Percentiles rank a stretch among this genome's conserved stretches.
Conservation (phyloP, 2,797 vertebrate species). For the Gambusia yucatana region DNA sequence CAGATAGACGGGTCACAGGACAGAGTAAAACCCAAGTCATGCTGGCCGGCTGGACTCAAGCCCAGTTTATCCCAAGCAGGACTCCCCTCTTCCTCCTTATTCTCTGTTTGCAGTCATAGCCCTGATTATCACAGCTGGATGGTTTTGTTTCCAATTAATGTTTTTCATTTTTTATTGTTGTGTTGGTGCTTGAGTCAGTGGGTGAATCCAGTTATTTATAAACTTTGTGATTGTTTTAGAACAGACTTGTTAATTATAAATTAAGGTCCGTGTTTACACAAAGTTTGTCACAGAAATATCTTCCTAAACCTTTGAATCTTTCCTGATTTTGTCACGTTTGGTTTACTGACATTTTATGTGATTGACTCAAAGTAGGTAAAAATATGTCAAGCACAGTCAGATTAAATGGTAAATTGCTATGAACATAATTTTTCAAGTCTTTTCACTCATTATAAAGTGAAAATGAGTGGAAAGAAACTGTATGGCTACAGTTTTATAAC, state of each 20-base stretch:
- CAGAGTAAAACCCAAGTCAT: conserved; percentile 36
- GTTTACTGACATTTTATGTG: not conserved
- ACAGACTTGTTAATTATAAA: not conserved
- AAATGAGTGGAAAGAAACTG: too few relatives aligned
- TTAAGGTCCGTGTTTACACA: not conserved
- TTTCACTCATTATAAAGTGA: not conserved
- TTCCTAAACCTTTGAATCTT: not conserved
- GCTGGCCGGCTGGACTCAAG: conserved; percentile 36
- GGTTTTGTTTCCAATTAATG: not conserved
- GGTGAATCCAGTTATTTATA: not conserved
- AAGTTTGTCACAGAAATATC: not conserved
- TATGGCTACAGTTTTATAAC: not conserved
- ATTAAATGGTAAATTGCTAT: not conserved
- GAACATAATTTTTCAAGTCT: not conserved
- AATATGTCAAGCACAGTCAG: not conserved
- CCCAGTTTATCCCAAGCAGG: conserved; percentile 38
- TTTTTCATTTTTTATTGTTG: not conserved
- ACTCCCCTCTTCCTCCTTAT: not conserved
- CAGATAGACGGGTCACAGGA: conserved; percentile 53
- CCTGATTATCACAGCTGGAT: not conserved
- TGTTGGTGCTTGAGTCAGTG: not conserved
- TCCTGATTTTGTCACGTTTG: not conserved
- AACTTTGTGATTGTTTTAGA: not conserved
- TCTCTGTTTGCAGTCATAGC: not conserved
- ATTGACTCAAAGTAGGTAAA: not conserved